These are phyloP conservation scores for Spatulosminthurus flaviceps DNA, from an alignment of 2,888 invertebrate genomes.

Conservation along the genomic window DNA sequence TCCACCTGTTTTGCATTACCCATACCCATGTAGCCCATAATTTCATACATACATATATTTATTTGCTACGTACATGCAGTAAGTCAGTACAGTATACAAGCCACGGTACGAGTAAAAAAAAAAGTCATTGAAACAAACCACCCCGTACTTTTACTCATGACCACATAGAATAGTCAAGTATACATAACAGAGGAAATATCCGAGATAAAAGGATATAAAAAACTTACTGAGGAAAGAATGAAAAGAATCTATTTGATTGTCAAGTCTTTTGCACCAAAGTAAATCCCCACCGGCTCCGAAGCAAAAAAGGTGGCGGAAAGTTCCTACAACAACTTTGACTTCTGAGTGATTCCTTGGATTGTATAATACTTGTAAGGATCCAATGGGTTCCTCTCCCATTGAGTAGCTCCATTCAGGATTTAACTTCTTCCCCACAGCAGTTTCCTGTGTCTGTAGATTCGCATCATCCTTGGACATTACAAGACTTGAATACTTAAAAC, in stretches of 20 bases:
- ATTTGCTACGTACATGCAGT: background rate
- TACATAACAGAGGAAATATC: too few relatives aligned
- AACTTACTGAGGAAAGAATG: constrained; percentile 68
- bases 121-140: too few relatives aligned
- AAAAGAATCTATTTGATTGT: constrained; percentile 83
- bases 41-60: background rate
- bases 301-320: constrained; percentile 84
- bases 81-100: too few relatives aligned
- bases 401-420: constrained; percentile 83
- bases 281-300: constrained; percentile 82
- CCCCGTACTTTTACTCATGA: too few relatives aligned
- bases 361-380: constrained; percentile 73
- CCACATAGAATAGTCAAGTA: too few relatives aligned
- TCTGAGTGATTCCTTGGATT: constrained; percentile 68
- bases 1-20: constrained; percentile 18
- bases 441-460: constrained; percentile 66
- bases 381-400: constrained; percentile 78
- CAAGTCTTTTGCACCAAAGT: constrained; percentile 83
- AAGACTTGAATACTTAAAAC: constrained; percentile 78
- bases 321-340: constrained; percentile 80
- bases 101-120: too few relatives aligned
- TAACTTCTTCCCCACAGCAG: constrained; percentile 70
- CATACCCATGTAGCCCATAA: background rate
- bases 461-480: constrained; percentile 76
- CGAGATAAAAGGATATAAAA: constrained; percentile 1